Percentiles rank a stretch among this genome's conserved stretches.
phyloP scores from a whole-genome alignment of 2,797 vertebrate species.

The Acipenser ruthenus region DNA sequence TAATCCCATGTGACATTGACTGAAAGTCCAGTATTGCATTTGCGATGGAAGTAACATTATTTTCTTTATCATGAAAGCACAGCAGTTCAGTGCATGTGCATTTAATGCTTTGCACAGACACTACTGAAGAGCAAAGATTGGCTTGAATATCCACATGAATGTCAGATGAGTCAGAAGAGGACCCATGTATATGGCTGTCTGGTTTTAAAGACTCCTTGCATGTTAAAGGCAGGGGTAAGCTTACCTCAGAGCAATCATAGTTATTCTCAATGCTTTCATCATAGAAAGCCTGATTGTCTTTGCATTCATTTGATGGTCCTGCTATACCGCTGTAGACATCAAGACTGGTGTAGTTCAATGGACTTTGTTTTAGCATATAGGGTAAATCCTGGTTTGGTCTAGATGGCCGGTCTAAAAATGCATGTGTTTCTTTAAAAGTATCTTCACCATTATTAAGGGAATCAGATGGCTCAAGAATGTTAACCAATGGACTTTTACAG shows the following conservation, averaged over 20 bases:
- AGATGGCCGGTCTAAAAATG: conserved; percentile 31
- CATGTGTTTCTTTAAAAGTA: not conserved
- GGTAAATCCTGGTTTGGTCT: conserved; percentile 26
- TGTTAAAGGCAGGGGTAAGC: conserved; percentile 37
- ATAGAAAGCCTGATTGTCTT: conserved; percentile 34
- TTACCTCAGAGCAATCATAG: conserved; percentile 42
- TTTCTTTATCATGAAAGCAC: conserved; percentile 32
- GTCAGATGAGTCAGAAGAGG: conserved; percentile 23
- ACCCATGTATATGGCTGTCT: conserved; percentile 26
- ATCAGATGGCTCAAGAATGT: conserved; percentile 31
- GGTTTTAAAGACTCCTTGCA: conserved; percentile 31
- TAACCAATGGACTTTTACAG: conserved; percentile 32
- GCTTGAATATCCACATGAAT: conserved; percentile 29
- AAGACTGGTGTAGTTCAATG: conserved; percentile 50
- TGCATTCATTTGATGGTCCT: conserved; percentile 43
- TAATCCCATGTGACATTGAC: conserved; percentile 20
- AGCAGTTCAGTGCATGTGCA: conserved; percentile 32
- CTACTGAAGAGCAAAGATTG: conserved; percentile 32
- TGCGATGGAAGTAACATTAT: conserved; percentile 17
- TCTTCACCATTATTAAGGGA: conserved; percentile 7
- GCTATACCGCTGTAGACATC: conserved; percentile 51
- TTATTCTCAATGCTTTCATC: conserved; percentile 39
- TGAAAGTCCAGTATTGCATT: not conserved
- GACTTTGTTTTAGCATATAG: conserved; percentile 57
- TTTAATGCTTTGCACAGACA: conserved; percentile 28